Evolutionary conservation across 2,888 invertebrate genomes (phyloP), one percentile per base, ranked within the genome.

Genomic region (Colletes collaris): DNA sequence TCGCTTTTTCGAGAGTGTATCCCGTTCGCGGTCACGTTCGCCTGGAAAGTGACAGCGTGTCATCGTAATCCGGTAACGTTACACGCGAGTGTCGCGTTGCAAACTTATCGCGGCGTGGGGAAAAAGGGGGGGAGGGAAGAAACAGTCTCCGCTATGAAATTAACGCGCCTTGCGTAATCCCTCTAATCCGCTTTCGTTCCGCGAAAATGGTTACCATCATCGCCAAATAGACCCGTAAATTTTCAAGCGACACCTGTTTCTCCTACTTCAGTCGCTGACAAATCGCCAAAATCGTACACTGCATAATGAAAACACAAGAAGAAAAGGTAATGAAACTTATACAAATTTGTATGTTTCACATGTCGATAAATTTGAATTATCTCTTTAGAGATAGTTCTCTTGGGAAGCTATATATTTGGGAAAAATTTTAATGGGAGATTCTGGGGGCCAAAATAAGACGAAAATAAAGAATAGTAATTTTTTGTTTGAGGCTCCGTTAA

Each of bases 131-230:
- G n/a, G 7, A 7, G n/a, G 37, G 40, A 69, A 27, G 59, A 46
- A n/a, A 10, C 44, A 7, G 27, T 27, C 46, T 56, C 37, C 13
- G 37, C 55, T 27, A 56, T 63, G 46, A 63, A 63, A 70, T 70
- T 70, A 70, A 63, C 70, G 44, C 46, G 64, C 56, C 49, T 71
- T 49, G 37, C 64, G 50, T 71, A 71, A 71, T 71, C 71, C 64
- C 64, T 19, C 49, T 71, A 71, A 64, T 71, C 71, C 64, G 63
- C 49, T 71, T 71, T 64, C 37, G 37, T 56, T 56, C 71, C 56
- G n/a, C 35, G 50, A 71, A 71, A 71, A 64, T 60, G 53, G 58
- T 67, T 67, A 58, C 58, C 58, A 35, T 58, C 37, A 50, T 16
- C 37, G 16, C 37, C 11, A 11, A 11, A 27, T 6, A 16, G n/a